These are phyloP conservation scores for Siniperca knerii DNA, from an alignment of 2,113 vertebrate genomes.

Conservation along the genomic window DNA sequence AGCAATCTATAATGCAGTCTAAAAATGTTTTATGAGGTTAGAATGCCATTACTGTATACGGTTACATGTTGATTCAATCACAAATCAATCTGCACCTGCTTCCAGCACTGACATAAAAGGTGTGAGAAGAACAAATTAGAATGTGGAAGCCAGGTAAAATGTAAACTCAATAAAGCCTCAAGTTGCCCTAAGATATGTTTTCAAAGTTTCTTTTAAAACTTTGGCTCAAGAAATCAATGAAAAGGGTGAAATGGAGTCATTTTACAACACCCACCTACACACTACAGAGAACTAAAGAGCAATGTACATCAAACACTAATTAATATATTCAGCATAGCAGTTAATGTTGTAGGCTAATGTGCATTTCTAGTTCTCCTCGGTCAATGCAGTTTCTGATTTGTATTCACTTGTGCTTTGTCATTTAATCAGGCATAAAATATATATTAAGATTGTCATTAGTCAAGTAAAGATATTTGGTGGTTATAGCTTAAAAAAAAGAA, in stretches of 20 bases:
- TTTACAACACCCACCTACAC: neutral
- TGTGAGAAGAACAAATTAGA: neutral
- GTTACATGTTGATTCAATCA: conserved; percentile 62
- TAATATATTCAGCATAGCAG: neutral
- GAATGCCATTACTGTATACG: conserved; percentile 54
- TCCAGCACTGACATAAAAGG: conserved; percentile 5
- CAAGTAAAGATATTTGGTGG: neutral
- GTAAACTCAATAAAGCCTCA: conserved; percentile 37
- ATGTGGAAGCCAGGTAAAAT: neutral
- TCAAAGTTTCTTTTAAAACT: neutral
- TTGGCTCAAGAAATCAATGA: neutral
- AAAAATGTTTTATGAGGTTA: conserved; percentile 45
- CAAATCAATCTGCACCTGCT: neutral
- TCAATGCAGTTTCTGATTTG: neutral
- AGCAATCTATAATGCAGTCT: neutral
- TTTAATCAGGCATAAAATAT: neutral
- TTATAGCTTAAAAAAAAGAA: neutral
- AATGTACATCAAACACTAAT: neutral
- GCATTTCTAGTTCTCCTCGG: neutral
- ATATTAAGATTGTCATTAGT: too few relatives aligned
- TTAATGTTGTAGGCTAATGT: neutral
- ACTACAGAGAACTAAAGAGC: neutral
- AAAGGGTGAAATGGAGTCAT: neutral
- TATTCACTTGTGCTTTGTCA: neutral
- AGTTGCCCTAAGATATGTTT: neutral